Evolutionary conservation across 2,888 invertebrate genomes (phyloP), one percentile per base, ranked within the genome.

Genomic region (Homarus gammarus): DNA sequence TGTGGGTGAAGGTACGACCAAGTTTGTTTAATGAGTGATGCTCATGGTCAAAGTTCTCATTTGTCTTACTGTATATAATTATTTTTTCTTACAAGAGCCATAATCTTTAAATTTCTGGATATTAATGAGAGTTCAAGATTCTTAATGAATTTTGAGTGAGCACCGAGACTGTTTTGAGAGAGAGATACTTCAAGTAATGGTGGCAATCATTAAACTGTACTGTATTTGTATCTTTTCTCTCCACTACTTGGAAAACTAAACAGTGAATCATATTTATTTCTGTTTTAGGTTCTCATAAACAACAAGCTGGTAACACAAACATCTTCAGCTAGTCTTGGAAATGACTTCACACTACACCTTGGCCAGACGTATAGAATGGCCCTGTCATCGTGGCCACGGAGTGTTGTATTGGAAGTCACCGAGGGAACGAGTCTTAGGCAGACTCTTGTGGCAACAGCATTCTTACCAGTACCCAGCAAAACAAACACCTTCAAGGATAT

Each of bases 221-320:
- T n/a, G n/a, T n/a, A n/a, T n/a, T n/a, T n/a, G n/a, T n/a, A n/a
- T n/a, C n/a, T n/a, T n/a, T n/a, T n/a, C n/a, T n/a, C n/a, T n/a
- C n/a, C n/a, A n/a, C n/a, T n/a, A n/a, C n/a, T n/a, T n/a, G n/a
- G n/a, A n/a, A n/a, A 72, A 81, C 81, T 61, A 31, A n/a, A 56
- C 5, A 56, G 51, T 18, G 12, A 56, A 56, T 56, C 18, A 18
- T 56, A 56, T 56, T 56, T 68, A 36, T 68, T 31, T 56, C 5
- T 38, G 22, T 87, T 64, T 56, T 82, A 91, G 91, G 73, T 91
- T 31, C 73, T 88, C 27, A 81, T 91, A 33, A 91, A 91, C 70
- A 88, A 84, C 64, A 88, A 91, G 49, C 18, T 88, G 31, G 91
- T 91, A 31, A 91, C 91, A 2, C 84, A 91, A 36, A 85, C 88